These are phyloP conservation scores for Melieria crassipennis DNA, from an alignment of 2,888 invertebrate species.

Conservation along the genomic window DNA sequence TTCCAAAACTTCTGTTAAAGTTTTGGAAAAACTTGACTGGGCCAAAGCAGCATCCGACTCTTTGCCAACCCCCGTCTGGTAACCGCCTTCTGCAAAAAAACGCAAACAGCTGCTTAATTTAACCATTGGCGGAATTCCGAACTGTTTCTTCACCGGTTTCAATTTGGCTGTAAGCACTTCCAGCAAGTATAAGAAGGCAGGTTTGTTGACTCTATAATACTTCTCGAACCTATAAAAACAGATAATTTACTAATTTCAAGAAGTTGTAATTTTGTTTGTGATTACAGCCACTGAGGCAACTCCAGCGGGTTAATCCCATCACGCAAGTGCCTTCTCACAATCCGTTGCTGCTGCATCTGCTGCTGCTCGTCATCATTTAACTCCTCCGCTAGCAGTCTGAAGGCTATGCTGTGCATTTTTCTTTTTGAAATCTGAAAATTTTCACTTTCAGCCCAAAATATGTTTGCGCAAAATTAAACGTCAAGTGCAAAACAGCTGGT, in stretches of 20 bases:
- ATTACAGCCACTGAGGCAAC: not conserved
- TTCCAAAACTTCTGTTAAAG: no score
- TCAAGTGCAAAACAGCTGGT: no score
- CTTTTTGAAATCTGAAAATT: no score
- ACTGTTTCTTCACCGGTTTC: not conserved
- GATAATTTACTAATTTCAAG: not conserved
- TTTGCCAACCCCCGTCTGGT: not conserved
- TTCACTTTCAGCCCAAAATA: no score
- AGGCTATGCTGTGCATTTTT: not conserved
- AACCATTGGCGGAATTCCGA: not conserved
- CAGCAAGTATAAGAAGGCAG: not conserved
- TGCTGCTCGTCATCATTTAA: not conserved
- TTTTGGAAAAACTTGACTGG: slow-evolving; percentile 1
- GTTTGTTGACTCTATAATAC: not conserved
- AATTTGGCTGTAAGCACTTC: not conserved
- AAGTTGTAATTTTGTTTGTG: not conserved
- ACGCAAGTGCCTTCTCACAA: not conserved
- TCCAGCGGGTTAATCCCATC: not conserved
- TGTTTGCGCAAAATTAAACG: no score
- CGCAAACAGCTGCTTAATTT: not conserved
- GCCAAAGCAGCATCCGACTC: not conserved
- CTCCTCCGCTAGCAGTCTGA: not conserved
- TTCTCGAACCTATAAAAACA: not conserved
- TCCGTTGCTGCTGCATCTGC: not conserved
- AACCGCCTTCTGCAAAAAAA: not conserved